Conservation (phyloP, 2,113 vertebrate genomes). For the Tauraco erythrolophus region DNA sequence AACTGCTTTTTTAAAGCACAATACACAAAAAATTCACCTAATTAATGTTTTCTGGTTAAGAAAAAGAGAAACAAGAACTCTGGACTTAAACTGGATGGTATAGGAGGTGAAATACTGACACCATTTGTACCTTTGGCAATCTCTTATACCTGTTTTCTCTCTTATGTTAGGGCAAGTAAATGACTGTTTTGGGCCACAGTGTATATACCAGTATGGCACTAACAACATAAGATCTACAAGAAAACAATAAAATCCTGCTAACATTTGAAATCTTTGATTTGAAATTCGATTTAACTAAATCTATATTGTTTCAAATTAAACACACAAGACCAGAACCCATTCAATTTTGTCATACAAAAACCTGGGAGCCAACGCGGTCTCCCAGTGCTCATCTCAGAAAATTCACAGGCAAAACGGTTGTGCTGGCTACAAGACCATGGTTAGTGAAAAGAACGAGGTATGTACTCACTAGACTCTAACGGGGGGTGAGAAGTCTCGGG, state of each 20-base stretch:
- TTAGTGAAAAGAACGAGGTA: not conserved
- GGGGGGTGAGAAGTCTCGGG: conserved; percentile 96
- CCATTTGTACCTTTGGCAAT: not conserved
- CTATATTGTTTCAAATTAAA: not conserved
- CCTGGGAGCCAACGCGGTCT: not conserved
- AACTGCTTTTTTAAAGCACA: not conserved
- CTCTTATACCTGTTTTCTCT: not conserved
- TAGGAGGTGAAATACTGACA: not conserved
- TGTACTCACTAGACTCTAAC: conserved; percentile 92
- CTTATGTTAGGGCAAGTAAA: not conserved
- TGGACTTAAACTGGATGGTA: not conserved
- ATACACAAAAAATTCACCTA: not conserved
- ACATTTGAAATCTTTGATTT: not conserved
- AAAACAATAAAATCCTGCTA: not conserved
- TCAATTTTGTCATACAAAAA: not conserved
- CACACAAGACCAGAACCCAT: not conserved
- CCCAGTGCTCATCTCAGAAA: not conserved
- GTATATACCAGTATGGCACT: not conserved
- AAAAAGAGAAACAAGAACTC: not conserved
- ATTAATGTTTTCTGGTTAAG: not conserved
- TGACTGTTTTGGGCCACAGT: not conserved
- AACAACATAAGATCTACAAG: not conserved
- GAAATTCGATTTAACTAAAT: not conserved
- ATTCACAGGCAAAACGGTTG: not conserved
- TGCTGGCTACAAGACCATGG: not conserved